Conservation (phyloP, 2,113 vertebrate species). For the Cephalopholis sonnerati region DNA sequence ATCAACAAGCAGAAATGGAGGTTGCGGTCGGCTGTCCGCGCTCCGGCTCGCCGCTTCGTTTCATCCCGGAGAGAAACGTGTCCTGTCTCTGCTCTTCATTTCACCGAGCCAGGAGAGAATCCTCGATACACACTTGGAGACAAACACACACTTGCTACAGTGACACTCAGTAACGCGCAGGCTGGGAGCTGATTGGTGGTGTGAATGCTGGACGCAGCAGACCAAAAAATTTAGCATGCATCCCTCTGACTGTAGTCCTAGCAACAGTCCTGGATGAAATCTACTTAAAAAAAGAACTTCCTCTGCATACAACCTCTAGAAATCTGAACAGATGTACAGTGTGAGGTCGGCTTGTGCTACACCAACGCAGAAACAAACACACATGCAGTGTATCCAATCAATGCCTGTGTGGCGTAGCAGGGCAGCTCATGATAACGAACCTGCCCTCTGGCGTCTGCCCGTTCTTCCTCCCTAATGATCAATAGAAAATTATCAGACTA, state of each 20-base stretch:
- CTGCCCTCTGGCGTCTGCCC: constrained; percentile 43
- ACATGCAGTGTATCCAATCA: constrained; percentile 33
- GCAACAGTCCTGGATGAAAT: constrained; percentile 1
- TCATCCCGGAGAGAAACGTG: not conserved
- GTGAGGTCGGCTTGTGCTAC: not conserved
- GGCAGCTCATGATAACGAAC: constrained; percentile 34
- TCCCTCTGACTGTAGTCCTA: constrained; percentile 5
- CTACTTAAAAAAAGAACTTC: not conserved
- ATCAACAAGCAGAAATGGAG: constrained; percentile 2
- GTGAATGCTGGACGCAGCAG: not conserved
- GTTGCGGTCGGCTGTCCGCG: not conserved
- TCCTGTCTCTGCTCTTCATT: constrained; percentile 9
- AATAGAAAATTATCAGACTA: constrained; percentile 56
- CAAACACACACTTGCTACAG: not conserved
- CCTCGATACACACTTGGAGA: not conserved
- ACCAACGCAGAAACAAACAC: constrained; percentile 11
- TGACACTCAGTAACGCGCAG: not conserved
- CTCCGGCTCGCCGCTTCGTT: constrained; percentile 8
- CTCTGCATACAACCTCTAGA: not conserved
- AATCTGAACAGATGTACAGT: not conserved
- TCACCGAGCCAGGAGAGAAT: not conserved
- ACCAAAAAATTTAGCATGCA: not conserved
- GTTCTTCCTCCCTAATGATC: constrained; percentile 57
- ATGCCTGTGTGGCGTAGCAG: constrained; percentile 13
- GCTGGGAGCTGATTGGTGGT: not conserved